Evolutionary conservation across 2,888 invertebrate genomes (phyloP), one percentile per base, ranked within the genome.

Genomic region (Vesta saturnalis): DNA sequence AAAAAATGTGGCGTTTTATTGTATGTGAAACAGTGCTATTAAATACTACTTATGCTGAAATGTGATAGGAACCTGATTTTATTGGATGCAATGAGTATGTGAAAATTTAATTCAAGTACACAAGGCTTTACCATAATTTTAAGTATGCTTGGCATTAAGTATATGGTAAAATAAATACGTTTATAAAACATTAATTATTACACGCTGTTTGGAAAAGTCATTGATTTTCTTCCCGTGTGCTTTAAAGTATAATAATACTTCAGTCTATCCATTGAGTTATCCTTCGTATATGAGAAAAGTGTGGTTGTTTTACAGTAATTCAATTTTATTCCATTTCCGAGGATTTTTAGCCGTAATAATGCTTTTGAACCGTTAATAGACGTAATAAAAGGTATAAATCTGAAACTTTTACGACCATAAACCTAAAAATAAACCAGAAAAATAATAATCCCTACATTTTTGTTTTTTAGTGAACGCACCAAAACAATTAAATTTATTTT

Each of bases 351-450:
- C 19, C 5, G 46, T 19, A n/a, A 60, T 60, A 60, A 60, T 22
- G 21, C 8, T 43, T 15, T 21, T 64, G 49, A 64, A 54, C 47
- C 52, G 59, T 64, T 64, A 58, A n/a, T 49, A 39, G n/a, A 58
- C 5, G 64, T 30, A 58, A 49, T 64, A 64, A 64, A 64, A 14
- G 22, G 64, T 23, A 43, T 43, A 52, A 58, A 57, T 47, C 39
- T 22, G 46, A 14, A 43, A 63, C 16, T 63, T 64, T 64, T 64
- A 64, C 64, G 54, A 35, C 64, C 10, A 18, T 16, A 21, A 49
- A 52, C 52, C 14, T 64, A 52, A 64, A 64, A 64, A 12, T 59
- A 49, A 58, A 12, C 43, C 39, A 6, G 14, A 19, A 8, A 57
- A 56, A 49, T 64, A 59, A 57, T 58, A 16, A 16, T 62, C 19